Evolutionary conservation across 2,888 invertebrate species (phyloP), one percentile per base, ranked within the genome.

Genomic region (Eupithecia exiguata): DNA sequence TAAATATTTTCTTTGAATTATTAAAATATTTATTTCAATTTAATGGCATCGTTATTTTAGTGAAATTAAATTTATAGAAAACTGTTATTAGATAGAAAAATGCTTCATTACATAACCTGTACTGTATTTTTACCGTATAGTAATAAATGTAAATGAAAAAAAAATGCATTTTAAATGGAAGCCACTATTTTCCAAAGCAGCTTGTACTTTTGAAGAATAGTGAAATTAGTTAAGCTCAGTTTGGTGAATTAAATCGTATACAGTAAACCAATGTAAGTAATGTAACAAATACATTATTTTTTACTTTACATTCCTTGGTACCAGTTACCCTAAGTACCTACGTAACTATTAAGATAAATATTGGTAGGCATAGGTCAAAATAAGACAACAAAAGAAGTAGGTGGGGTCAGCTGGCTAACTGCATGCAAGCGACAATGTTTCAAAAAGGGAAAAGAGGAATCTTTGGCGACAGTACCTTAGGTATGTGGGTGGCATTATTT

Each of bases 401-500:
- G n/a, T n/a, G n/a, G n/a, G n/a, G n/a, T n/a, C n/a, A n/a, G n/a
- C n/a, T n/a, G n/a, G n/a, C n/a, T n/a, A n/a, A n/a, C n/a, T n/a
- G n/a, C n/a, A n/a, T n/a, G n/a, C n/a, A n/a, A n/a, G n/a, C n/a
- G n/a, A n/a, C n/a, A n/a, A n/a, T n/a, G n/a, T n/a, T n/a, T n/a
- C n/a, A n/a, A n/a, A n/a, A n/a, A n/a, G n/a, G n/a, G n/a, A n/a
- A n/a, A n/a, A n/a, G n/a, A n/a, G n/a, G n/a, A n/a, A n/a, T n/a
- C n/a, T n/a, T n/a, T n/a, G n/a, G n/a, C n/a, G n/a, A n/a, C n/a
- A n/a, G n/a, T n/a, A n/a, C n/a, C n/a, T n/a, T n/a, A n/a, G 5
- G n/a, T 9, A 36, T 21, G 65, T 65, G 65, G 65, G 38, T 65
- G 36, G 65, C 65, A 65, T 38, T 18, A 30, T 61, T 16, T 30